phyloP scores from a whole-genome alignment of 2,888 invertebrate genomes.

The Drosophila recens region DNA sequence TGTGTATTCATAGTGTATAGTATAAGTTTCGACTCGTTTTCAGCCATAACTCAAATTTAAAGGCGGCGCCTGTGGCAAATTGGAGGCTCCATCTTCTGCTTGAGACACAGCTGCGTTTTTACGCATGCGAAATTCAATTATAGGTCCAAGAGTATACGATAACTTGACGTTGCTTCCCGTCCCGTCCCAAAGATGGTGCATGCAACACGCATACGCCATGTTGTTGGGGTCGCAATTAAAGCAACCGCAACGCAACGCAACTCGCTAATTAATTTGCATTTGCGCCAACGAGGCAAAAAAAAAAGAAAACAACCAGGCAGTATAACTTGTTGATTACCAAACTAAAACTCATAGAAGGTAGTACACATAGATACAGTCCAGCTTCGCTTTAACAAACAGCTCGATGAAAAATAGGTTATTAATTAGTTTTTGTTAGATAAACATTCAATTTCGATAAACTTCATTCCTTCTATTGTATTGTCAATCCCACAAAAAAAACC shows the following conservation, averaged over 20 bases:
- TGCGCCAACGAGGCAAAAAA: conserved; percentile 41
- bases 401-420: background rate
- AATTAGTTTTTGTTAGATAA: background rate
- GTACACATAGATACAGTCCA: conserved; percentile 10
- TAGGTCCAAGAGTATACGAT: conserved; percentile 38
- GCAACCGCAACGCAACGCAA: conserved; percentile 55
- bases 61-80: conserved; percentile 77
- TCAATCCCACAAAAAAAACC: too few relatives aligned
- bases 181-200: conserved; percentile 14
- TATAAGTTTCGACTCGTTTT: conserved; percentile 32
- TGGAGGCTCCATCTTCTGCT: conserved; percentile 57
- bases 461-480: background rate
- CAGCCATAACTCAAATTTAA: conserved; percentile 70
- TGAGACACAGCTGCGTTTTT: conserved; percentile 56
- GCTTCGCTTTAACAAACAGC: background rate
- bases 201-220: conserved; percentile 70
- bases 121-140: conserved; percentile 77
- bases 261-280: conserved; percentile 79
- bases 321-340: conserved; percentile 73
- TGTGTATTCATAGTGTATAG: conserved; percentile 5
- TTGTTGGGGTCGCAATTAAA: conserved; percentile 69
- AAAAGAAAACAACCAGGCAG: conserved; percentile 8
- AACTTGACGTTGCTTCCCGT: conserved; percentile 7
- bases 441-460: background rate
- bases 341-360: conserved; percentile 4